These are phyloP conservation scores for Smutsia gigantea DNA, from an alignment of 2,797 vertebrate species.

Conservation along the genomic window DNA sequence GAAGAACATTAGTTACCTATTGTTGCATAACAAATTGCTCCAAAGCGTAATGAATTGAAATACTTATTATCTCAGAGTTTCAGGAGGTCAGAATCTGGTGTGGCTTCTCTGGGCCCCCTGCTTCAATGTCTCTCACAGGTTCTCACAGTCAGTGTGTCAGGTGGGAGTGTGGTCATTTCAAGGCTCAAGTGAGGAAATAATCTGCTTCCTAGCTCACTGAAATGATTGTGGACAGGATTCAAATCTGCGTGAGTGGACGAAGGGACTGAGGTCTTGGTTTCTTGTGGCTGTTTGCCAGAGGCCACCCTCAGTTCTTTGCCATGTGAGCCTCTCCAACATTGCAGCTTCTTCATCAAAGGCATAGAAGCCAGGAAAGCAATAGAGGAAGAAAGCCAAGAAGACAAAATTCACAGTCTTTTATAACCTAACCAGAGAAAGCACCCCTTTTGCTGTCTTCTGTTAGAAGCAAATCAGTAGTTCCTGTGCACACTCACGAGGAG, in stretches of 20 bases:
- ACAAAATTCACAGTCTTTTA: background rate
- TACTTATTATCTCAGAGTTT: background rate
- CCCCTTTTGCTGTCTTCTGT: background rate
- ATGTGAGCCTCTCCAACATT: background rate
- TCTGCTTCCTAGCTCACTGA: background rate
- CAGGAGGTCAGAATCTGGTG: background rate
- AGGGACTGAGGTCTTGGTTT: background rate
- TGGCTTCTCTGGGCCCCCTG: rapidly evolving
- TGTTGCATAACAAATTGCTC: background rate
- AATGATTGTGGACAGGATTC: background rate
- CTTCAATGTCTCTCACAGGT: background rate
- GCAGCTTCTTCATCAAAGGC: background rate
- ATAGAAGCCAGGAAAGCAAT: background rate
- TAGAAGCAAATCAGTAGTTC: background rate
- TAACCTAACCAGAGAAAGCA: background rate
- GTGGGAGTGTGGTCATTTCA: background rate
- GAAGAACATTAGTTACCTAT: background rate
- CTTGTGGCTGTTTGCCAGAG: background rate
- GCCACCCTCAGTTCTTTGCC: background rate
- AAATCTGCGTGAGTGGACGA: background rate
- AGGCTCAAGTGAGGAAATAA: background rate
- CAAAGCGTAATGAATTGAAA: background rate
- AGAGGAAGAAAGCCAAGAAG: background rate
- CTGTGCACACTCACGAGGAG: background rate
- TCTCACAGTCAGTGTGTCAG: background rate